Percentiles rank a stretch among this genome's conserved stretches.
phyloP scores from a whole-genome alignment of 92 coral and sea anemone genomes.

The Zoanthus gigantus region DNA sequence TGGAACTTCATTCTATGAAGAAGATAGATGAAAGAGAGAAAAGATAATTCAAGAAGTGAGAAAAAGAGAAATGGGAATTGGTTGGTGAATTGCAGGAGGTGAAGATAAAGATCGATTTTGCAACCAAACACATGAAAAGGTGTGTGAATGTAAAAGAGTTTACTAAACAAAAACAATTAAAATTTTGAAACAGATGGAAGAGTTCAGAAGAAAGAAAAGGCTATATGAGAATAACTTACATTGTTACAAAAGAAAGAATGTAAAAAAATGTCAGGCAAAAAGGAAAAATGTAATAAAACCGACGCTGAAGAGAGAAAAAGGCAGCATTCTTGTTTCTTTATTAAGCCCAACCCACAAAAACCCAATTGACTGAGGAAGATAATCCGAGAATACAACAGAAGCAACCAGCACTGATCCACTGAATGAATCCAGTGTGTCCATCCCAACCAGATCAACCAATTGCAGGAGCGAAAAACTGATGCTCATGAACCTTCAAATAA shows the following conservation, averaged over 20 bases:
- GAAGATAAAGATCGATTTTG: conserved; percentile 8
- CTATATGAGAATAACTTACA: not conserved
- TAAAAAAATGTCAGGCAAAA: conserved; percentile 22
- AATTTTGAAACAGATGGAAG: conserved; percentile 64
- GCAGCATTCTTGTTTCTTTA: not conserved
- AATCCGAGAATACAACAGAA: not conserved
- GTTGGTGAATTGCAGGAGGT: conserved; percentile 56
- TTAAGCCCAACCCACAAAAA: not conserved
- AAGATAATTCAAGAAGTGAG: conserved; percentile 36
- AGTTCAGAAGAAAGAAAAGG: conserved; percentile 44
- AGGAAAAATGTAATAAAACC: conserved; percentile 6
- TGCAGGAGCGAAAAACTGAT: not conserved
- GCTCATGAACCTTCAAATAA: not conserved
- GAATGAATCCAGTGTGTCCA: not conserved
- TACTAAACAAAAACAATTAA: conserved; percentile 45
- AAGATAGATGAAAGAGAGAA: not conserved
- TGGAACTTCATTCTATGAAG: not conserved
- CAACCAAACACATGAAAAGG: not conserved
- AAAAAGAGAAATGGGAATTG: conserved; percentile 47
- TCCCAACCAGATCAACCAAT: not conserved
- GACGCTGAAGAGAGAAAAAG: not conserved
- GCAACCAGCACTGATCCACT: not conserved
- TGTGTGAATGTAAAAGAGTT: conserved; percentile 53
- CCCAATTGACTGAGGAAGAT: not conserved
- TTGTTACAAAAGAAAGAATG: conserved; percentile 40